These are phyloP conservation scores for Montipora cactus DNA, from an alignment of 64 coral and sea anemone species.

Conservation along the genomic window DNA sequence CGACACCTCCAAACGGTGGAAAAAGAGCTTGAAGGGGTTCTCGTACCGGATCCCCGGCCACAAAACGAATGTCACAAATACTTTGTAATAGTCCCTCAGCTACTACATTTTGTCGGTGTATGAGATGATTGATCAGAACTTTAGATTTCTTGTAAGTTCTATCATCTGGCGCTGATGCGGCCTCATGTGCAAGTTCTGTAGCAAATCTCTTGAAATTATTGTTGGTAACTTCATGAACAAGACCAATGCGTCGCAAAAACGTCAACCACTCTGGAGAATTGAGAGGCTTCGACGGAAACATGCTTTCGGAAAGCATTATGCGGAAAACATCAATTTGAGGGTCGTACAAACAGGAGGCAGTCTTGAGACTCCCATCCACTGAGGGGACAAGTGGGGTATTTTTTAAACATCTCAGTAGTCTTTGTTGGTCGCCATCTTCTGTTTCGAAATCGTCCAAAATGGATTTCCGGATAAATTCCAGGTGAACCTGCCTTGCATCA, in stretches of 20 bases:
- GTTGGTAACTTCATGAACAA: constrained; percentile 3
- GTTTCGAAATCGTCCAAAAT: background rate
- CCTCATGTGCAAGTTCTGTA: too few relatives aligned
- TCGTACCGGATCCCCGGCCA: background rate
- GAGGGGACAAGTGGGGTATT: background rate
- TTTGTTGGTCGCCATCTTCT: background rate
- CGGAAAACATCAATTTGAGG: constrained; percentile 27
- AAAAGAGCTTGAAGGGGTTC: constrained; percentile 42
- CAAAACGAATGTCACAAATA: background rate
- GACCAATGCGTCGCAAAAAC: constrained; percentile 37
- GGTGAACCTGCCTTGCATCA: constrained; percentile 30
- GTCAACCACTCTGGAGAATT: constrained; percentile 18
- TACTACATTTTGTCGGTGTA: constrained; percentile 19
- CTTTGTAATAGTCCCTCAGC: background rate
- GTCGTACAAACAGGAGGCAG: constrained; percentile 35
- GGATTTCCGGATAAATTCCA: background rate
- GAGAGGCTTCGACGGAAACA: constrained; percentile 21
- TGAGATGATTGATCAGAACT: too few relatives aligned
- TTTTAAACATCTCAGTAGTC: background rate
- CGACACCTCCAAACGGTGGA: constrained; percentile 10
- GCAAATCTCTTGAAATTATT: too few relatives aligned
- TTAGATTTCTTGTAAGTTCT: too few relatives aligned
- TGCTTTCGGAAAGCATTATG: constrained; percentile 2
- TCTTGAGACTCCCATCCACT: background rate
- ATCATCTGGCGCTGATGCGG: too few relatives aligned